Percentiles rank a stretch among this genome's conserved stretches.
phyloP scores from a whole-genome alignment of 2,113 vertebrate genomes.

The Corythaixoides concolor region DNA sequence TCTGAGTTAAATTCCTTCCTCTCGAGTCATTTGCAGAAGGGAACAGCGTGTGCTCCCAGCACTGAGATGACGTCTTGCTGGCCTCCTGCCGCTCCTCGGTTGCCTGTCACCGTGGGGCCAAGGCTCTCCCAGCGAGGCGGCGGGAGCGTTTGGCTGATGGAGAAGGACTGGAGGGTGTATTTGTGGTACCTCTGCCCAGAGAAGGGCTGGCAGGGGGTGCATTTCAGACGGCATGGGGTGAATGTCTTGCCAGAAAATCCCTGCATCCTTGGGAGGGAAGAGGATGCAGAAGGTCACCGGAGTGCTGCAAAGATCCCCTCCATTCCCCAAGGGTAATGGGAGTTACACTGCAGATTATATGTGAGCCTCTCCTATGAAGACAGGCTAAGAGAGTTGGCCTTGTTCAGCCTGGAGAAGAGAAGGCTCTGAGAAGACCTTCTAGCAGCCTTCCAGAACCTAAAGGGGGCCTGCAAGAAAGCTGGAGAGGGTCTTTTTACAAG shows the following conservation, averaged over 20 bases:
- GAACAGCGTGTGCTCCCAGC: slow-evolving; percentile 50
- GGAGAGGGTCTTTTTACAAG: too few relatives aligned
- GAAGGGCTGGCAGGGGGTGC: background rate
- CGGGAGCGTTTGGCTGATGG: background rate
- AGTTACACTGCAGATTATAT: background rate
- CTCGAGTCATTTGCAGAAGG: background rate
- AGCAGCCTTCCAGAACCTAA: too few relatives aligned
- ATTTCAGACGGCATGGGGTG: fast-evolving
- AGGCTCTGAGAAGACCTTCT: too few relatives aligned
- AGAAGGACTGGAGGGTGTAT: background rate
- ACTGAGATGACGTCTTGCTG: slow-evolving; percentile 23
- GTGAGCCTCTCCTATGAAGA: background rate
- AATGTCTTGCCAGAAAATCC: background rate
- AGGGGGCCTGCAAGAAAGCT: too few relatives aligned
- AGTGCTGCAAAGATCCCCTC: background rate
- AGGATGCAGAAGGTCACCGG: background rate
- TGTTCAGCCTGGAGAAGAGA: too few relatives aligned
- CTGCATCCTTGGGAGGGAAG: background rate
- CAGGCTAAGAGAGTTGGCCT: too few relatives aligned
- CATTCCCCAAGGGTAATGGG: background rate
- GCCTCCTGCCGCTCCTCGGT: background rate
- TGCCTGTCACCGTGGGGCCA: background rate
- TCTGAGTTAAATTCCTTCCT: slow-evolving; percentile 56
- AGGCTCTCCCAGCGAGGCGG: background rate
- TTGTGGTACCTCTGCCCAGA: fast-evolving